Base-by-base conservation (phyloP, 2,113 vertebrate genomes). In the Orycteropus afer region DNA sequence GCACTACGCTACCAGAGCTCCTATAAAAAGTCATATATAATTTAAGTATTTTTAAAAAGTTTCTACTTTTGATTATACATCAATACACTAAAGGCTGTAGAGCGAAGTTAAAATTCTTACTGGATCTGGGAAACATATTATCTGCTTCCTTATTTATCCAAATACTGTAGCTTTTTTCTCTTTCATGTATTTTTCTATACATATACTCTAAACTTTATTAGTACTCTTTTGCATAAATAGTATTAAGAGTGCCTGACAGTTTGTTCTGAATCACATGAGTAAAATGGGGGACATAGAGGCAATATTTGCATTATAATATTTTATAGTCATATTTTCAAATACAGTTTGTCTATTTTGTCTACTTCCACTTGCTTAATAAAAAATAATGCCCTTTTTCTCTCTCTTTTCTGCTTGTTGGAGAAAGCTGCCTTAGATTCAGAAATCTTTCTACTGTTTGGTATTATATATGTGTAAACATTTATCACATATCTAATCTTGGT, bases 191-290 rank as follows among this genome's bases (percentile, higher is more conserved):
- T 86, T 93, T 86, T 91, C 59, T 80, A 0, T 57, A 34, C 10
- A 78, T 13, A 15, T 82, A 65, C 11, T 78, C 42, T 85, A 57
- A 61, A 89, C 40, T 53, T 42, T 83, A 49, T 81, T 74, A 45
- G 37, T 85, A 51, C 0, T 34, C 4, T 94, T 95, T 65, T 93
- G 8, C 12, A 51, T 34, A 78, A 83, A 67, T 71, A 63, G n/a
- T 55, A 74, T 45, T 81, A 27, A 86, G 87, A 82, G 63, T 14
- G 1, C 8, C 20, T 82, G 69, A 11, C 23, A 67, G 37, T 80
- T 94, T 85, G n/a, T 89, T 89, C 55, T 90, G 45, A 89, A 57
- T 93, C 61, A 78, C 37, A 79, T 42, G 29, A 57, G 47, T 76
- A 59, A 79, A 57, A 69, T 67, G 78, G 23, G 49, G 18, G 55